Conservation (phyloP, 2,888 invertebrate species). For the Mylabris sibirica region DNA sequence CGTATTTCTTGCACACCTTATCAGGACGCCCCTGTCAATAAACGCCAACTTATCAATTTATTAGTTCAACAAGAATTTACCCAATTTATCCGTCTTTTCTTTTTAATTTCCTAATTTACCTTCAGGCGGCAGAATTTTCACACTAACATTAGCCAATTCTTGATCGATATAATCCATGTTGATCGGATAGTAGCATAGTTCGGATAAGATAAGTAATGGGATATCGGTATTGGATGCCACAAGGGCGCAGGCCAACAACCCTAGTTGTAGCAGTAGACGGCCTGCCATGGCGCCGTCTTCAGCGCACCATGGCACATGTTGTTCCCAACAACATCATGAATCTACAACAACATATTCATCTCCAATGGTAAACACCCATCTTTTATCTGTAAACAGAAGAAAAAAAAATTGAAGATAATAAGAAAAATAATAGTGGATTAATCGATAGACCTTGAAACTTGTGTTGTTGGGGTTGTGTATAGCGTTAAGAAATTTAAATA, state of each 20-base stretch:
- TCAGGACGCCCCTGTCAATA: too few relatives aligned
- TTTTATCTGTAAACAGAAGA: not conserved
- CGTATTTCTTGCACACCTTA: too few relatives aligned
- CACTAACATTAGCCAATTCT: constrained; percentile 66
- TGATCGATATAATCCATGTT: constrained; percentile 70
- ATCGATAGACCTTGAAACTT: not conserved
- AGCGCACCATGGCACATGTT: constrained; percentile 54
- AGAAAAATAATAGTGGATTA: too few relatives aligned
- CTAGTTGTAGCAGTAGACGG: constrained; percentile 64
- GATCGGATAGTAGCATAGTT: constrained; percentile 62
- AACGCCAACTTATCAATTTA: too few relatives aligned
- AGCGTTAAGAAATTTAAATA: not conserved
- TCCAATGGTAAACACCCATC: not conserved
- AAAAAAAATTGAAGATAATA: not conserved
- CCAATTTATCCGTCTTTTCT: too few relatives aligned
- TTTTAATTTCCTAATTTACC: constrained; percentile 47
- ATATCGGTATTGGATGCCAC: constrained; percentile 60
- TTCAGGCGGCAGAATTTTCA: constrained; percentile 57
- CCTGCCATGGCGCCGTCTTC: constrained; percentile 56
- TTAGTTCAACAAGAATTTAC: too few relatives aligned
- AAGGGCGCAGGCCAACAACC: constrained; percentile 66
- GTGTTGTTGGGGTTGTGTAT: not conserved
- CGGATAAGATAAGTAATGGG: constrained; percentile 63
- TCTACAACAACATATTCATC: not conserved
- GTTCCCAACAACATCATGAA: constrained; percentile 23